phyloP scores from a whole-genome alignment of 2,888 invertebrate species.

The Dryococelus australis region DNA sequence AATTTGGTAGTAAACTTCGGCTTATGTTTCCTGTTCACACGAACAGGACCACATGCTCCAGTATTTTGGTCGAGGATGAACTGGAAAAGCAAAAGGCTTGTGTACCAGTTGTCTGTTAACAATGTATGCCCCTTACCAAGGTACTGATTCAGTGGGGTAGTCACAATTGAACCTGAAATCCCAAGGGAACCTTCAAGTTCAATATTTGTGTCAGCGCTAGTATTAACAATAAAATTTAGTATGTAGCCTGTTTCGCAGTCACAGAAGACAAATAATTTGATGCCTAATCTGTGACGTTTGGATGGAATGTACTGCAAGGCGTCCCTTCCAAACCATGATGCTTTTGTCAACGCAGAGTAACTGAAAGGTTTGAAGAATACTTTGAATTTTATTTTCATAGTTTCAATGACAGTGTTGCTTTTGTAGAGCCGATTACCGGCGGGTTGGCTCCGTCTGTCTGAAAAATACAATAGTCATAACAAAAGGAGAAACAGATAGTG shows the following conservation, averaged over 20 bases:
- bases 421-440: slow-evolving; percentile 19
- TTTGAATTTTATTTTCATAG: slow-evolving; percentile 19
- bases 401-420: slow-evolving; percentile 20
- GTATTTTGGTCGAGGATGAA: neutral
- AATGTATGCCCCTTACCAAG: neutral
- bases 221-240: neutral
- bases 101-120: neutral
- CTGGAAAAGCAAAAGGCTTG: neutral
- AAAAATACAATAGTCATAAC: neutral
- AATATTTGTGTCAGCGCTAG: neutral
- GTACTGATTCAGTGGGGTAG: neutral
- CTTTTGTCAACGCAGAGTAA: too few relatives aligned
- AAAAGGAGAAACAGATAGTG: neutral
- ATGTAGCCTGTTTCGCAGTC: too few relatives aligned
- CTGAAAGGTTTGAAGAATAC: neutral
- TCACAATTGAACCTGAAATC: slow-evolving; percentile 7
- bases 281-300: too few relatives aligned
- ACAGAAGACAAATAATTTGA: too few relatives aligned
- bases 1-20: slow-evolving; percentile 6
- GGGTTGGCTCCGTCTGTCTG: too few relatives aligned
- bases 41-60: slow-evolving; percentile 6
- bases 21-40: neutral
- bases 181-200: neutral
- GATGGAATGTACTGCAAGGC: too few relatives aligned
- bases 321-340: too few relatives aligned